These are phyloP conservation scores for Cyphomyrmex costatus DNA, from an alignment of 1,140 invertebrate species.

Conservation along the genomic window DNA sequence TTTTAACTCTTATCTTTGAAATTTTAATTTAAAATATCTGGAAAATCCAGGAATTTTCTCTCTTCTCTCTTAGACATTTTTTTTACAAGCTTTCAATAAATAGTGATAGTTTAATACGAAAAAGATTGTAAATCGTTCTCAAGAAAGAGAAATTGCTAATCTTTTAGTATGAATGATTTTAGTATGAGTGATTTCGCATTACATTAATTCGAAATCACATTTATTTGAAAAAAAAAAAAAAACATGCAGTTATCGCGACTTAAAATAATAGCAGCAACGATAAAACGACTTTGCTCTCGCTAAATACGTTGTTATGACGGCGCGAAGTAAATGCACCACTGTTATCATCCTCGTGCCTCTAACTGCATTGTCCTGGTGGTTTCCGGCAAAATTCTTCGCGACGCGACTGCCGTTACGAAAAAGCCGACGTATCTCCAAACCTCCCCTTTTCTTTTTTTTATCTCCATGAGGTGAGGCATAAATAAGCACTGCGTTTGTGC, in stretches of 20 bases:
- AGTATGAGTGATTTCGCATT: background rate
- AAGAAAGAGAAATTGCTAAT: too few relatives aligned
- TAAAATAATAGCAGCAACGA: background rate
- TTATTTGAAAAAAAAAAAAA: background rate
- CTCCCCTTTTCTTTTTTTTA: slow-evolving; percentile 74
- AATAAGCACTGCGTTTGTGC: slow-evolving; percentile 82
- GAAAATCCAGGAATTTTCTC: too few relatives aligned
- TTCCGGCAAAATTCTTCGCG: slow-evolving; percentile 58
- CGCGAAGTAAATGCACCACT: slow-evolving; percentile 13
- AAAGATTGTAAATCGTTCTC: too few relatives aligned
- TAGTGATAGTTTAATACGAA: too few relatives aligned
- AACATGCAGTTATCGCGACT: background rate
- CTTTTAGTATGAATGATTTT: too few relatives aligned
- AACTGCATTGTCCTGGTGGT: slow-evolving; percentile 51
- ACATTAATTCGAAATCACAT: background rate
- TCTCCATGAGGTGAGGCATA: slow-evolving; percentile 79
- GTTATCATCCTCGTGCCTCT: slow-evolving; percentile 30
- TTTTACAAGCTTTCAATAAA: too few relatives aligned
- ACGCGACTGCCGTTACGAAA: slow-evolving; percentile 53
- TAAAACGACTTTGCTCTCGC: slow-evolving; percentile 13
- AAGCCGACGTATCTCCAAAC: slow-evolving; percentile 66
- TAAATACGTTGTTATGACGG: slow-evolving; percentile 10
- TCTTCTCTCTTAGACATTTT: too few relatives aligned
- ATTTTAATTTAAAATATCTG: background rate
- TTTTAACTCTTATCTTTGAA: too few relatives aligned